Evolutionary conservation across 35 echinoderm and acorn worm species (phyloP), one percentile per base, ranked within the genome.

Genomic region (Holothuria glaberrima): DNA sequence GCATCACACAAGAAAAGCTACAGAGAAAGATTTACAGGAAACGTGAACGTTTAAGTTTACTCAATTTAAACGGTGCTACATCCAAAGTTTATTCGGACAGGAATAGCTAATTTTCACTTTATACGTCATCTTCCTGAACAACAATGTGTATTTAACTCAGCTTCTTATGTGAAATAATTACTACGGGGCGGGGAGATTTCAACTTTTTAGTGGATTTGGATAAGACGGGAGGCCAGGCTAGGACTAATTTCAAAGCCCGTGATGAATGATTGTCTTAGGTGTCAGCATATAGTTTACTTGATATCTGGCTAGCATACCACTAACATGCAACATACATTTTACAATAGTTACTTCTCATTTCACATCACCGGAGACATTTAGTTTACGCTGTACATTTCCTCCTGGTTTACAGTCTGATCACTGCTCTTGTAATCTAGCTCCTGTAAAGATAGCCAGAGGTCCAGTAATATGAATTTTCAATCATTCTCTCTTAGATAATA

Each of bases 181-280:
- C n/a, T n/a, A n/a, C 38, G 29, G 21, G 29, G 19, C 12, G 12
- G 68, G 68, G 68, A 12, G 13, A 71, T 71, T 18, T 18, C 68
- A 18, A 18, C 30, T 76, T 76, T 35, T 24, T 76, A 5, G 29
- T 31, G n/a, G n/a, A n/a, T n/a, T n/a, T n/a, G n/a, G n/a, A n/a
- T n/a, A n/a, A n/a, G n/a, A n/a, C n/a, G n/a, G 72, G 72, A 33
- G 72, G 32, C 5, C 12, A 6, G 12, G 30, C 41, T 12, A 33
- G 32, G 21, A 76, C 14, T 35, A 76, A 76, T 46, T 76, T 76
- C n/a, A 76, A 76, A 46, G 41, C 30, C n/a, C 14, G 72, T 9
- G 72, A 35, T 46, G n/a, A 46, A 20, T 71, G 68, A 14, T 71
- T 71, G 68, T 71, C 68, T 24, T 71, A 14, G 30, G 10, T 71